Percentiles rank a stretch among this genome's conserved stretches.
These are phyloP conservation scores for Leptocoma aspasia DNA, from an alignment of 2,113 vertebrate species.

Conservation along the genomic window DNA sequence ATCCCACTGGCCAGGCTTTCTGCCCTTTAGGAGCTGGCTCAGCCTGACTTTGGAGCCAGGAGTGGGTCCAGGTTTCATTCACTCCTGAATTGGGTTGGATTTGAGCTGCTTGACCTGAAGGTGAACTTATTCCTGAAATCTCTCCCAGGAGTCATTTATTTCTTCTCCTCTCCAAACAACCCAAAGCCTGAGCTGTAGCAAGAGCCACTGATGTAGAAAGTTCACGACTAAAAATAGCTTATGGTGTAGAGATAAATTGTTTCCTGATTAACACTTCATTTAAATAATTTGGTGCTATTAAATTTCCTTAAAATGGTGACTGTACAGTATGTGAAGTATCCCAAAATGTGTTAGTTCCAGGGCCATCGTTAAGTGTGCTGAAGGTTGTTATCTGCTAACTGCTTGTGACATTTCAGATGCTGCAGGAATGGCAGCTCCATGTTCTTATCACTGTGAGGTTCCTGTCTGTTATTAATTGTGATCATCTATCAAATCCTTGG, in stretches of 20 bases:
- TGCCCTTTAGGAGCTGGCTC: background rate
- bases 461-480: constrained; percentile 3
- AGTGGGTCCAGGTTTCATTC: background rate
- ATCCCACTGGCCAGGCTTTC: background rate
- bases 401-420: constrained; percentile 10
- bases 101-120: constrained; percentile 17
- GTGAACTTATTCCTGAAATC: background rate
- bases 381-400: constrained; percentile 32
- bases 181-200: background rate
- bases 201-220: constrained; percentile 47
- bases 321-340: constrained; percentile 30
- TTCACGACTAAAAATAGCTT: constrained; percentile 52
- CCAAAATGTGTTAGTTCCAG: constrained; percentile 3
- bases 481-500: background rate
- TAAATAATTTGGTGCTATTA: constrained; percentile 41
- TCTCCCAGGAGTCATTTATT: constrained; percentile 32
- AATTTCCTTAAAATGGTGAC: background rate
- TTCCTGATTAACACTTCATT: constrained; percentile 59
- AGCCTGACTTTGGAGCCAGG: background rate
- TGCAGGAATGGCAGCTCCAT: background rate
- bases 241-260: constrained; percentile 23
- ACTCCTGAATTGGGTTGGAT: background rate
- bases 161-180: constrained; percentile 37
- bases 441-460: background rate
- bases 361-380: background rate